A percentile compares a stretch with the other conserved stretches of the same genome.
Conservation (phyloP, 2,888 invertebrate species). For the Mythimna pallens region DNA sequence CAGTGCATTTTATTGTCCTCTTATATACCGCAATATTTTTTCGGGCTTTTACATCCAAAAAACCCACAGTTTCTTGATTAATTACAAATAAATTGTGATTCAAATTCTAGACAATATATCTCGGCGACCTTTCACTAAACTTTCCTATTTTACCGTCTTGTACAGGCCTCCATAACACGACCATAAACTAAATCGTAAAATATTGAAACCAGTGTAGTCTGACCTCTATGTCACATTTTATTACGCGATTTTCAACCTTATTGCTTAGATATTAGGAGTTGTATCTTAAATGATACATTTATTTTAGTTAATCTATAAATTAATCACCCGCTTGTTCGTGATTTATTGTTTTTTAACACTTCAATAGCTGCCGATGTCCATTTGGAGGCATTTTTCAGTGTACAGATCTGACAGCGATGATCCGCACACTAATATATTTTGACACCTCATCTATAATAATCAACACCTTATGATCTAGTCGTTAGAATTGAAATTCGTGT, state of each 20-base stretch:
- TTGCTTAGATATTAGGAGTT: conserved; percentile 41
- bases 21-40: background rate
- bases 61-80: conserved; percentile 63
- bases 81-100: conserved; percentile 68
- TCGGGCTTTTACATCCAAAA: background rate
- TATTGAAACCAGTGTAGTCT: conserved; percentile 61
- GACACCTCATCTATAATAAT: background rate
- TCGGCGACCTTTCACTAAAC: conserved; percentile 78
- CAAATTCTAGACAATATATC: conserved; percentile 77
- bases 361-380: conserved; percentile 77
- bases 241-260: conserved; percentile 65
- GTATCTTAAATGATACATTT: conserved; percentile 32
- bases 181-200: conserved; percentile 79
- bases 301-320: conserved; percentile 73
- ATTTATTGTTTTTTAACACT: conserved; percentile 80
- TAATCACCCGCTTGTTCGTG: conserved; percentile 77
- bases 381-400: conserved; percentile 69
- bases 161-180: conserved; percentile 73
- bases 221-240: conserved; percentile 41
- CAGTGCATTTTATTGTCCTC: background rate
- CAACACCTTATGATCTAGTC: background rate
- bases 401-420: conserved; percentile 59
- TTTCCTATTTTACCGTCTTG: conserved; percentile 81
- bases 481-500: conserved; percentile 35
- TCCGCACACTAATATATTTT: conserved; percentile 22